Percentiles rank a stretch among this genome's conserved stretches.
Evolutionary conservation across 1,140 invertebrate species (phyloP).

Genomic region (Monomorium pharaonis): DNA sequence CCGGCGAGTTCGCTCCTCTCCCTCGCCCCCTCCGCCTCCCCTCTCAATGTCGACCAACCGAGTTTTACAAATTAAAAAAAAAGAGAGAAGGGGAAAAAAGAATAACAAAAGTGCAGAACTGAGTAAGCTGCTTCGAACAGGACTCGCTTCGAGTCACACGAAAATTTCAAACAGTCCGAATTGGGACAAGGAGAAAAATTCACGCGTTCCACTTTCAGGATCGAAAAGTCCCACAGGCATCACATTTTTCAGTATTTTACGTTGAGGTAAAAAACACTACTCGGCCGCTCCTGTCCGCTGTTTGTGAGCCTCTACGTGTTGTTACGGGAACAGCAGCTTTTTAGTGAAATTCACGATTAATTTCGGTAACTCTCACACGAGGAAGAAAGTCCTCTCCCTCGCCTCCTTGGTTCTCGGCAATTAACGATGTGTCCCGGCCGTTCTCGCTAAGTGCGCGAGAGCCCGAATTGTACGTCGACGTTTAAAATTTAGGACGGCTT

Average conservation of each 20-base stretch:
- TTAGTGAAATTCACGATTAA: not conserved
- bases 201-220: not conserved
- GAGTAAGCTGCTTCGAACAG: slow-evolving; percentile 6
- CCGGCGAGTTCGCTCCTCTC: slow-evolving; percentile 26
- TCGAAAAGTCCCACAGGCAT: not conserved
- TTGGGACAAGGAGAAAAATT: not conserved
- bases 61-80: slow-evolving; percentile 54
- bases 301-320: not conserved
- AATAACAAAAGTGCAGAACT: slow-evolving; percentile 21
- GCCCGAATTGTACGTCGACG: slow-evolving; percentile 17
- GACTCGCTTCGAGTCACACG: not conserved
- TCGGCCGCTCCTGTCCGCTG: not conserved
- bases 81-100: not conserved
- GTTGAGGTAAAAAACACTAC: not conserved
- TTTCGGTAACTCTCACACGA: not conserved
- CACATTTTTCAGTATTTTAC: not conserved
- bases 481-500: slow-evolving; percentile 50
- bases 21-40: too few relatives aligned
- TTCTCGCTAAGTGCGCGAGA: not conserved
- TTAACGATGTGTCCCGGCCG: slow-evolving; percentile 3
- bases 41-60: slow-evolving; percentile 35
- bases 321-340: too few relatives aligned
- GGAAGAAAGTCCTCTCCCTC: not conserved
- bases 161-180: slow-evolving; percentile 17
- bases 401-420: not conserved